Conservation (phyloP, 2,888 invertebrate species). For the Meandrusa payeni region DNA sequence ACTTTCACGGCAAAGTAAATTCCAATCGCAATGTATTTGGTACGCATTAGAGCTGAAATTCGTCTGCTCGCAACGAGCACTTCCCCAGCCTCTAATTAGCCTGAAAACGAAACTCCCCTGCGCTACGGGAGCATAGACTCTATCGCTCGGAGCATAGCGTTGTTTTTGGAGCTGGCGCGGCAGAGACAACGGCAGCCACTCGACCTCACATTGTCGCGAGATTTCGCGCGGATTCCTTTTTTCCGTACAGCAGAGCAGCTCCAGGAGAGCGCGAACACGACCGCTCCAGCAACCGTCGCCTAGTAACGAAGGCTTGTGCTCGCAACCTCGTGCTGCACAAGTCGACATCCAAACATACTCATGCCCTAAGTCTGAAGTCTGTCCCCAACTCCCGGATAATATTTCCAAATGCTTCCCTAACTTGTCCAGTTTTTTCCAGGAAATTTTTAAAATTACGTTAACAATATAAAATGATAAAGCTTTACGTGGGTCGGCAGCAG, state of each 20-base stretch:
- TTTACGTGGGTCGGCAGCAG: too few species aligned
- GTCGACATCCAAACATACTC: too few species aligned
- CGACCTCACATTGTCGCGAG: constrained; percentile 63
- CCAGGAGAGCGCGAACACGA: too few species aligned
- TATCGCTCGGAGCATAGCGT: constrained; percentile 39
- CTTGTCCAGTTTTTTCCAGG: too few species aligned
- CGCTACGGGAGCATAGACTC: constrained; percentile 34
- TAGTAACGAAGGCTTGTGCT: too few species aligned
- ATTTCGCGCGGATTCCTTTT: constrained; percentile 55
- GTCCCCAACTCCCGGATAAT: too few species aligned
- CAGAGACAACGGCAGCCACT: constrained; percentile 69
- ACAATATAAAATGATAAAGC: too few species aligned
- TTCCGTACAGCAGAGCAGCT: constrained; percentile 29
- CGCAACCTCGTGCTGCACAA: too few species aligned
- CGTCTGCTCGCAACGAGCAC: constrained; percentile 34
- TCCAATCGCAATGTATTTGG: constrained; percentile 29
- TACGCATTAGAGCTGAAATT: constrained; percentile 45
- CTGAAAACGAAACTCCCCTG: constrained; percentile 56
- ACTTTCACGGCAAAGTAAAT: constrained; percentile 22
- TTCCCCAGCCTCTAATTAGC: constrained; percentile 71
- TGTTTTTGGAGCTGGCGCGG: constrained; percentile 18
- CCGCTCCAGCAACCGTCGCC: too few species aligned
- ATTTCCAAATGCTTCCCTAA: too few species aligned
- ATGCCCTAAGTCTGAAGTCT: too few species aligned
- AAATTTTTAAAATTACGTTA: too few species aligned